A percentile compares a stretch with the other conserved stretches of the same genome.
Evolutionary conservation across 2,888 invertebrate species (phyloP).

Genomic region (Diarsia rubi): DNA sequence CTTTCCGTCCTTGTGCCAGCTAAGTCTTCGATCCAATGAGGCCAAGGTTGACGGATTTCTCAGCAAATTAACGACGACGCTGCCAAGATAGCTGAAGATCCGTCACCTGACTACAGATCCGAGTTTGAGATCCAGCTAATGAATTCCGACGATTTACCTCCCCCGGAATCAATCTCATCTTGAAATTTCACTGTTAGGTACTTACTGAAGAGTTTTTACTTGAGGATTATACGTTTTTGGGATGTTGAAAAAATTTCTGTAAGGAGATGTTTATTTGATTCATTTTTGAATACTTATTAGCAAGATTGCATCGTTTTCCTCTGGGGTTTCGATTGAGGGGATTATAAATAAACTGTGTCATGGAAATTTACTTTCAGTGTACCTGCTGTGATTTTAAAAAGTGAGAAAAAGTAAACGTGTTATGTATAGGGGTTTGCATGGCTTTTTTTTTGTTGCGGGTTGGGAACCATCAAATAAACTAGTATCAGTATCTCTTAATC

Average conservation of each 20-base stretch:
- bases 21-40: slow-evolving; percentile 29
- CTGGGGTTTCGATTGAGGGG: background rate
- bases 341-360: slow-evolving; percentile 10
- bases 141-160: slow-evolving; percentile 72
- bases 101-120: slow-evolving; percentile 62
- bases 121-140: slow-evolving; percentile 67
- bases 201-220: slow-evolving; percentile 49
- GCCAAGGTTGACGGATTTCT: slow-evolving; percentile 49
- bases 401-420: background rate
- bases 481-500: too few species aligned
- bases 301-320: slow-evolving; percentile 35
- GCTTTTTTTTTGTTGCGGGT: too few species aligned
- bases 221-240: slow-evolving; percentile 22
- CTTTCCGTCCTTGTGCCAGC: slow-evolving; percentile 15
- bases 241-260: slow-evolving; percentile 20
- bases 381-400: background rate
- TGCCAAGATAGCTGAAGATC: slow-evolving; percentile 40
- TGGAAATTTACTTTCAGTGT: background rate
- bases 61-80: slow-evolving; percentile 44
- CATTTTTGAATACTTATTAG: slow-evolving; percentile 37
- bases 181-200: slow-evolving; percentile 63
- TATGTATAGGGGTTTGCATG: background rate
- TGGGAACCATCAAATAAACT: too few species aligned
- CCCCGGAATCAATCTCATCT: slow-evolving; percentile 71
- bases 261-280: slow-evolving; percentile 55